Evolutionary conservation across 2,113 vertebrate species (phyloP).

Genomic region (Accipiter virgatus): DNA sequence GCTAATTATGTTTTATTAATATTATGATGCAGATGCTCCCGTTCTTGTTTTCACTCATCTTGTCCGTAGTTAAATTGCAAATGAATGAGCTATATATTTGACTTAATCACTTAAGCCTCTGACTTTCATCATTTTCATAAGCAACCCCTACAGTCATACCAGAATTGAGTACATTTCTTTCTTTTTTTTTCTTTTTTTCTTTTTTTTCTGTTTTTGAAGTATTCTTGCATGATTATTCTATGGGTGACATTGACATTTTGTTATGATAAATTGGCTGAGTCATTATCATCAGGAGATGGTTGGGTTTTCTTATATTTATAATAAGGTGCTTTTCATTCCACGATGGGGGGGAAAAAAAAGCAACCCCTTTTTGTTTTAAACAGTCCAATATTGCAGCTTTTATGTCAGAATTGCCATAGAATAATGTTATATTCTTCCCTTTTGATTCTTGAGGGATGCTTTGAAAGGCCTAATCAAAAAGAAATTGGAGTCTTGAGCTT

Average conservation of each 20-base stretch:
- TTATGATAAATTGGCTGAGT: neutral
- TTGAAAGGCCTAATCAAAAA: slow-evolving; percentile 37
- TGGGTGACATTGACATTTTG: neutral
- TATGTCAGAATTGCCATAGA: neutral
- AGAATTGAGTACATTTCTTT: neutral
- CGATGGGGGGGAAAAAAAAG: neutral
- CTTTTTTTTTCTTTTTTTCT: neutral
- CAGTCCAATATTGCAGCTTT: neutral
- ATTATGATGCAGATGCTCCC: neutral
- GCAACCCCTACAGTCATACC: neutral
- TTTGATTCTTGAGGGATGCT: neutral
- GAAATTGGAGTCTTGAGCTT: neutral
- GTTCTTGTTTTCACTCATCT: neutral
- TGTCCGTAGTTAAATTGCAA: slow-evolving; percentile 20
- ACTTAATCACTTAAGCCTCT: slow-evolving; percentile 25
- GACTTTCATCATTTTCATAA: neutral
- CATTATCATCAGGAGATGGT: neutral
- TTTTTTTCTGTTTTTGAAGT: neutral
- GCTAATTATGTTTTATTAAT: slow-evolving; percentile 65
- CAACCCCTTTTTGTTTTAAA: slow-evolving; percentile 2
- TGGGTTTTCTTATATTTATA: neutral
- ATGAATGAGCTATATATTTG: slow-evolving; percentile 3
- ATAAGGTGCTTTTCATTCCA: neutral
- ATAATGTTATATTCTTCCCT: neutral
- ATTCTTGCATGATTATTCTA: neutral